These are phyloP conservation scores for Tolypeutes matacus DNA, from an alignment of 2,797 vertebrate genomes.

Conservation along the genomic window DNA sequence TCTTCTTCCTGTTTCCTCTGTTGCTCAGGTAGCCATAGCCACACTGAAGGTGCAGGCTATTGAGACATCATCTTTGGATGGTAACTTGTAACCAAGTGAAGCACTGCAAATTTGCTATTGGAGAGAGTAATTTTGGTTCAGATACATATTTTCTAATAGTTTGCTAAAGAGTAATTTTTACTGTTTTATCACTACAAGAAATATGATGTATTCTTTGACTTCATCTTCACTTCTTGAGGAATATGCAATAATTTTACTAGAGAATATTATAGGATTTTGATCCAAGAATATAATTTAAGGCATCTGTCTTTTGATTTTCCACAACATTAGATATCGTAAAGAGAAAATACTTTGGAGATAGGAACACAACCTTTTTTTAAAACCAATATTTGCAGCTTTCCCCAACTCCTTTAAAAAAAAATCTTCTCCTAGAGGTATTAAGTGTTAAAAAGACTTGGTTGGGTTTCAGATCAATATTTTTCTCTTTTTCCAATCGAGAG, in stretches of 20 bases:
- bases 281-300: background rate
- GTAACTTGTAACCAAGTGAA: background rate
- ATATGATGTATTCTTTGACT: background rate
- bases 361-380: background rate
- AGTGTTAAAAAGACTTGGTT: background rate
- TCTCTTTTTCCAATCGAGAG: background rate
- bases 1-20: background rate
- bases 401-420: background rate
- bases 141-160: background rate
- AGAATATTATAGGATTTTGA: conserved; percentile 15
- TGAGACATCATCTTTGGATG: background rate
- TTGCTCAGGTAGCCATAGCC: background rate
- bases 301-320: conserved; percentile 1
- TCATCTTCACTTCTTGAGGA: background rate
- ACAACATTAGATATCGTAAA: background rate
- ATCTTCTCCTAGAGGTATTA: background rate
- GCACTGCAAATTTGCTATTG: background rate
- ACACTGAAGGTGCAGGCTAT: background rate
- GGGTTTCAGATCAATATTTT: conserved; percentile 13
- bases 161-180: background rate
- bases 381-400: background rate
- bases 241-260: background rate
- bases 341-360: background rate
- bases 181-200: background rate
- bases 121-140: background rate